These are phyloP conservation scores for Prochilodus magdalenae DNA, from an alignment of 2,113 vertebrate genomes.

Conservation along the genomic window DNA sequence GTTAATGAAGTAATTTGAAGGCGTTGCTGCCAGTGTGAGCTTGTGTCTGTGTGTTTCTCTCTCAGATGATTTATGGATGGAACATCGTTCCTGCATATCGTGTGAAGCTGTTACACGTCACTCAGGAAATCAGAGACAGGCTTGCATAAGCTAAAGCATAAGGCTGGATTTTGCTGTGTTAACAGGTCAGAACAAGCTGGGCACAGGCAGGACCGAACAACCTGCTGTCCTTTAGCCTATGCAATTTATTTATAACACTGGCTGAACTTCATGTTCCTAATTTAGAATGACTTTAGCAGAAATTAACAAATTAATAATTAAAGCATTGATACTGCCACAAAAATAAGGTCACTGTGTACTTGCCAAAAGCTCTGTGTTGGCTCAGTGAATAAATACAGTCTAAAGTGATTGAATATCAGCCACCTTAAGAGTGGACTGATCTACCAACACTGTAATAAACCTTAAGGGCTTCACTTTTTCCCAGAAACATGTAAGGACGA, in stretches of 20 bases:
- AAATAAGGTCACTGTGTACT: neutral
- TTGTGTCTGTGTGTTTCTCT: neutral
- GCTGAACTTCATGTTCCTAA: slow-evolving; percentile 26
- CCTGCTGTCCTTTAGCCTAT: slow-evolving; percentile 32
- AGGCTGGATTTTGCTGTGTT: neutral
- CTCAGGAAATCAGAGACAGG: neutral
- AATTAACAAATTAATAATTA: neutral
- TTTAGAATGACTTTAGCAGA: slow-evolving; percentile 6
- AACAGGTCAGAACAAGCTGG: neutral
- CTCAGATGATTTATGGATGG: neutral
- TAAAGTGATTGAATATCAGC: too few species aligned
- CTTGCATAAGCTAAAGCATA: neutral
- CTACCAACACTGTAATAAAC: too few species aligned
- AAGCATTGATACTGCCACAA: neutral
- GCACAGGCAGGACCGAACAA: slow-evolving; percentile 7
- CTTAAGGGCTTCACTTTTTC: too few species aligned
- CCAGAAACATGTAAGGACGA: too few species aligned
- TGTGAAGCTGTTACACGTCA: neutral
- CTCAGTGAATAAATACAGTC: too few species aligned
- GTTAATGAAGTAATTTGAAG: too few species aligned
- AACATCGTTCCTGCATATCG: neutral
- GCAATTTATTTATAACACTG: slow-evolving; percentile 45
- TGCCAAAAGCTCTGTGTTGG: neutral
- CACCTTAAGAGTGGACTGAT: too few species aligned
- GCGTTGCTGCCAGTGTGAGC: too few species aligned